phyloP scores from a whole-genome alignment of 37 sponge, comb jelly and placozoan species.

The Haliclona indistincta region DNA sequence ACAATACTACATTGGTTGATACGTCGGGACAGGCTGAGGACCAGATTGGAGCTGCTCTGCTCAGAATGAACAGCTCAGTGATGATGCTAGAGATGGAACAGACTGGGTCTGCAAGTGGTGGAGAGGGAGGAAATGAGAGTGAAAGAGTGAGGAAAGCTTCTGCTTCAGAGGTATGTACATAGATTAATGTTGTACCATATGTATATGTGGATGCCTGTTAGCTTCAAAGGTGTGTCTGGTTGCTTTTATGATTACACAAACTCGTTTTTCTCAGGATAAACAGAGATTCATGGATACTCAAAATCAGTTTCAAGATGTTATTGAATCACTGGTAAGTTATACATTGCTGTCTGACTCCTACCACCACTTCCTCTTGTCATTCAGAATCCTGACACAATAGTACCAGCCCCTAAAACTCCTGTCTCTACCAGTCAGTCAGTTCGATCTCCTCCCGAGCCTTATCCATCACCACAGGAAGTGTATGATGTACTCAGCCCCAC shows the following conservation, averaged over 20 bases:
- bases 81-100: not conserved
- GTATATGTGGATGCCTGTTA: not conserved
- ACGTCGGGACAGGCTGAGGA: no score
- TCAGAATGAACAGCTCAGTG: not conserved
- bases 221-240: not conserved
- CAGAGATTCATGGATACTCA: not conserved
- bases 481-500: no score
- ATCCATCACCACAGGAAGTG: no score
- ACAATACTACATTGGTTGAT: not conserved
- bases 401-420: not conserved
- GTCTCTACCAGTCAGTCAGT: no score
- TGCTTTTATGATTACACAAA: not conserved
- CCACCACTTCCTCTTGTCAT: not conserved
- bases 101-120: not conserved
- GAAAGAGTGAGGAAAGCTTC: slow-evolving; percentile 11
- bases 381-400: not conserved
- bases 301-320: not conserved
- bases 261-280: not conserved
- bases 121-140: slow-evolving; percentile 1
- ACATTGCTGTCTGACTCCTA: not conserved
- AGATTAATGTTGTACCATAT: no score
- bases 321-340: slow-evolving; percentile 5
- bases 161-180: no score
- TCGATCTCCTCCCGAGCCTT: no score
- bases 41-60: no score